These are phyloP conservation scores for Phodopus roborovskii DNA, from an alignment of 2,113 vertebrate genomes.

Conservation along the genomic window DNA sequence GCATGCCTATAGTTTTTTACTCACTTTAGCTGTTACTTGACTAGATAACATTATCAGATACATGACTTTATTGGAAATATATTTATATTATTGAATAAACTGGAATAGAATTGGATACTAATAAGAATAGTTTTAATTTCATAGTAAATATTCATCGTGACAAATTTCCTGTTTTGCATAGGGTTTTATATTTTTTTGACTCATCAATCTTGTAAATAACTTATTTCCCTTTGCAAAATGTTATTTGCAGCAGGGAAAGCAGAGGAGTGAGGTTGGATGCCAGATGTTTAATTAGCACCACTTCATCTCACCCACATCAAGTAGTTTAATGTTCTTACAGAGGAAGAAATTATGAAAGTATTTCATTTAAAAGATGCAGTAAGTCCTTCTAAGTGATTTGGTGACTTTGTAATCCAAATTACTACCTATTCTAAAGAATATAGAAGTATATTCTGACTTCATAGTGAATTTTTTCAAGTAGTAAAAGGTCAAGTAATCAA, in stretches of 20 bases:
- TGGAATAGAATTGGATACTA: neutral
- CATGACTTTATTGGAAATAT: neutral
- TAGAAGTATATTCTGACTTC: neutral
- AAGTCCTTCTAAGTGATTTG: slow-evolving; percentile 60
- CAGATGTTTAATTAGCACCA: slow-evolving; percentile 68
- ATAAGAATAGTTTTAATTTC: neutral
- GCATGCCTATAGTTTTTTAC: neutral
- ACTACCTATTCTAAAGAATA: slow-evolving; percentile 38
- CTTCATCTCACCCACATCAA: slow-evolving; percentile 69
- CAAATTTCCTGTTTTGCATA: neutral
- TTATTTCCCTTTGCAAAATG: slow-evolving; percentile 31
- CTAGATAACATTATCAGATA: neutral
- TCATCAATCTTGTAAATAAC: slow-evolving; percentile 39
- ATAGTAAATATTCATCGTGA: neutral
- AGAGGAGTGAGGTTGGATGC: slow-evolving; percentile 28
- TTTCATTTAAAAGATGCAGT: slow-evolving; percentile 58
- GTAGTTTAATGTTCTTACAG: slow-evolving; percentile 8
- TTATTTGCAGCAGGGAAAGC: slow-evolving; percentile 19
- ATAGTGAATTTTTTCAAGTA: slow-evolving; percentile 11
- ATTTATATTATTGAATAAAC: neutral
- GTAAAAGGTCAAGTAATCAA: slow-evolving; percentile 10
- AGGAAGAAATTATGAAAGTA: slow-evolving; percentile 50
- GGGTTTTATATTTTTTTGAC: neutral
- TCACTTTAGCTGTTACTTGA: neutral
- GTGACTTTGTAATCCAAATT: slow-evolving; percentile 33